phyloP scores from a whole-genome alignment of 2,113 vertebrate genomes.

The Axis porcinus region DNA sequence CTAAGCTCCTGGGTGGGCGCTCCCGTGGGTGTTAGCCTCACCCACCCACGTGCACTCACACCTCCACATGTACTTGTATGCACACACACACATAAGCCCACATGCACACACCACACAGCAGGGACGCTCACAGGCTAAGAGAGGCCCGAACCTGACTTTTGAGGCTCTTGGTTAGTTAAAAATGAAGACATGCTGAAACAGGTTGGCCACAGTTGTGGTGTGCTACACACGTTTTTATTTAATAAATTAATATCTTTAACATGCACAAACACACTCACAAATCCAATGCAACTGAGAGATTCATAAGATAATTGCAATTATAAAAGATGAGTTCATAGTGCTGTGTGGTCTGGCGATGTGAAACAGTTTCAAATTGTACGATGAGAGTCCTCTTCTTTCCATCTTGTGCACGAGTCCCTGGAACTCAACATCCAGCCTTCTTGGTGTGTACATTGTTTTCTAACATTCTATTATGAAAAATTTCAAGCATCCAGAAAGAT shows the following conservation, averaged over 20 bases:
- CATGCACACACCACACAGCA: rapidly evolving
- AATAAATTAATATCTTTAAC: not conserved
- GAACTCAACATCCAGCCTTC: not conserved
- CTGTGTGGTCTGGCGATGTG: not conserved
- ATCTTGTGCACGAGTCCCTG: not conserved
- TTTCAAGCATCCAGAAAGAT: not conserved
- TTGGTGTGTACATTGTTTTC: not conserved
- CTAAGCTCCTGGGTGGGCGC: not conserved
- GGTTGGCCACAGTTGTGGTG: not conserved
- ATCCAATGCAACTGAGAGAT: not conserved
- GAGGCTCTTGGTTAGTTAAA: not conserved
- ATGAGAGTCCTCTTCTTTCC: not conserved
- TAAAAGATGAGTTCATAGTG: not conserved
- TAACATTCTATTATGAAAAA: not conserved
- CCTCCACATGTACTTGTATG: rapidly evolving
- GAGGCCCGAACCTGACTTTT: not conserved
- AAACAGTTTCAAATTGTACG: not conserved
- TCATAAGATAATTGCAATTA: not conserved
- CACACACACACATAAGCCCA: not conserved
- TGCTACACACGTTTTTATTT: not conserved
- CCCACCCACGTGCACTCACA: rapidly evolving
- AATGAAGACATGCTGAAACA: not conserved
- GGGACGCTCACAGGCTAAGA: not conserved
- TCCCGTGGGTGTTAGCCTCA: rapidly evolving
- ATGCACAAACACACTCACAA: not conserved